Evolutionary conservation across 1,140 invertebrate genomes (phyloP), one percentile per base, ranked within the genome.

Genomic region (Drosophila sturtevanti): DNA sequence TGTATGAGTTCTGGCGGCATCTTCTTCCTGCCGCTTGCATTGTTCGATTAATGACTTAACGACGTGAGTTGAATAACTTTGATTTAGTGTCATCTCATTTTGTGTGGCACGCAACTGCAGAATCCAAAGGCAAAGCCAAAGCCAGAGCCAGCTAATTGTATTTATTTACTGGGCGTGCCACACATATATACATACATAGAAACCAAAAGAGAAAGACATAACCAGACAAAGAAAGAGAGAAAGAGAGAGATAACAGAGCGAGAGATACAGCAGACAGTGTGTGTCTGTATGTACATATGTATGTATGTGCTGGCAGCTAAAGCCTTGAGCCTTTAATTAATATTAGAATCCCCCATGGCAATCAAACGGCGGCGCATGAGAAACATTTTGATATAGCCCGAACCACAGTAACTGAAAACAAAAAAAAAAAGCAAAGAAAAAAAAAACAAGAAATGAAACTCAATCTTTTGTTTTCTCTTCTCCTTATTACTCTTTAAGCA

Each of bases 41-140:
- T 87, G 84, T 89, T 89, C 84, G 84, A 89, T 89, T 89, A 89
- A 89, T 89, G 84, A 89, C 84, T 89, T 89, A 89, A 89, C 84
- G 84, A 89, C 84, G 84, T 89, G 84, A 76, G 79, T 79, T 84
- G 84, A 89, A 89, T 89, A 89, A 89, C 79, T 89, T 89, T 89
- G 84, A 89, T 89, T 89, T 89, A 89, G 84, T 89, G 84, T 86
- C 79, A 82, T 87, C 84, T 70, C 82, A 79, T 82, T 86, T 89
- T 67, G 81, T 67, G 81, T 77, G 67, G 69, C 66, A 68, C 61
- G 34, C 74, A 67, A 62, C 64, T 55, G 34, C 58, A 48, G 41
- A 48, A n/a, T 31, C 64, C 35, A 60, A 34, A 37, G 37, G 37
- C 34, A 60, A 38, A 75, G 31, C 12, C 18, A 65, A 27, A 18